Percentiles rank a stretch among this genome's conserved stretches.
Evolutionary conservation across 2,888 invertebrate genomes (phyloP).

Genomic region (Lasioglossum villosulum): DNA sequence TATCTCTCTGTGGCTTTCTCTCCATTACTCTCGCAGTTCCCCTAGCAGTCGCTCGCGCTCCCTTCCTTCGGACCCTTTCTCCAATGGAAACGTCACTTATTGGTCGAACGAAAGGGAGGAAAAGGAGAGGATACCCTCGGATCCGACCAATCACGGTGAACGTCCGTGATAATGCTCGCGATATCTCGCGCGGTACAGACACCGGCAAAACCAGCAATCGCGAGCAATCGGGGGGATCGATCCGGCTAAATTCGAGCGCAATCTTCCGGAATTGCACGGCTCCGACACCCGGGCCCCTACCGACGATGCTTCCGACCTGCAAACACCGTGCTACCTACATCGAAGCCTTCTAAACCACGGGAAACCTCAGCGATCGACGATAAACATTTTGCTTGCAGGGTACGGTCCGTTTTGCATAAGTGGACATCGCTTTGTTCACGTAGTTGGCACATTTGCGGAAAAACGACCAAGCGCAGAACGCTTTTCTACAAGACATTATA

Average conservation of each 20-base stretch:
- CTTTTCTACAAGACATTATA: too few species aligned
- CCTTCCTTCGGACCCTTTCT: constrained; percentile 63
- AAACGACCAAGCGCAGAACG: too few species aligned
- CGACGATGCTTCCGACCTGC: neutral
- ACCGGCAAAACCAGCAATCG: constrained; percentile 29
- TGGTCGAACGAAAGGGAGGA: constrained; percentile 71
- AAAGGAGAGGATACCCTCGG: constrained; percentile 70
- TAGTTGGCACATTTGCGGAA: neutral
- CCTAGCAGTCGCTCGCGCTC: constrained; percentile 23
- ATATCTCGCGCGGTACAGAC: constrained; percentile 58
- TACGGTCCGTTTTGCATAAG: neutral
- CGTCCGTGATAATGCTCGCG: constrained; percentile 64
- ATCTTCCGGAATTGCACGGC: constrained; percentile 13
- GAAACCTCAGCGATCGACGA: neutral
- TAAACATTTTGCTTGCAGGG: neutral
- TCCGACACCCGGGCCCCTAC: neutral
- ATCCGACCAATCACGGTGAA: constrained; percentile 73
- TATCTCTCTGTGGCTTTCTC: constrained; percentile 15
- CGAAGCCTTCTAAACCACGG: neutral
- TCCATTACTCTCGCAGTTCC: constrained; percentile 13
- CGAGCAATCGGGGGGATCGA: neutral
- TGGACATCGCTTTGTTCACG: neutral
- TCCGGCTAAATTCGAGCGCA: constrained; percentile 13
- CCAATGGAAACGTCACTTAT: constrained; percentile 78
- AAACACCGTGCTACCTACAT: neutral